Evolutionary conservation across 2,888 invertebrate genomes (phyloP), one percentile per base, ranked within the genome.

Genomic region (Cheilosia impressa): DNA sequence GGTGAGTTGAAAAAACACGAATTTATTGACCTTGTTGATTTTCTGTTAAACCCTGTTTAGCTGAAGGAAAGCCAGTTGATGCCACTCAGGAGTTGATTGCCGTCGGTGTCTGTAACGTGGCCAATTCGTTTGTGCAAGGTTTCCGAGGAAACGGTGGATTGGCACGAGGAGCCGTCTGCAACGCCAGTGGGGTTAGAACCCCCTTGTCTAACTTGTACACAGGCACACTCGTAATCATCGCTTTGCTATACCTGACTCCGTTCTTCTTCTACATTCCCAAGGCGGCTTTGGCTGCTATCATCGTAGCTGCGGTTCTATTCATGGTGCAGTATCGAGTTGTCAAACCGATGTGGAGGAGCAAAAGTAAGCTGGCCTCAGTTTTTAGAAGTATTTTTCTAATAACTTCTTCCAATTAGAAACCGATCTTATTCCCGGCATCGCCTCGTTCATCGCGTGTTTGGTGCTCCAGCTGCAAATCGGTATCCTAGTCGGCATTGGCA

Each of bases 41-140:
- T 31, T 31, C 0, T n/a, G 15, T 34, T 24, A 0, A 2, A 9
- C 31, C 15, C 9, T 31, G 15, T 22, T 31, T 87, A 94, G 95
- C 96, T 15, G 95, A 95, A 90, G 96, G 97, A 34, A 95, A 95
- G 90, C 94, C 96, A 58, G 96, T 98, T 66, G 97, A 98, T 92
- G 97, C 98, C 38, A 98, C 97, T 43, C 98, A 98, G 92, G 98
- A 98, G 93, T 94, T 98, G 89, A 94, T 98, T 87, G 97, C 98
- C 5, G 95, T 98, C 52, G 97, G 97, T 52, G 90, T 96, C 7
- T 91, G 92, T 75, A 96, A 97, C 92, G 94, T 98, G 72, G 95
- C 95, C 87, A 97, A 97, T 92, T 96, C 97, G 0, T 97, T 98
- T 93, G 95, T 97, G 89, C 96, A 96, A 90, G 95, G 96, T 0